Percentiles rank a stretch among this genome's conserved stretches.
Evolutionary conservation across 2,113 vertebrate genomes (phyloP).

Genomic region (Cyanistes caeruleus): DNA sequence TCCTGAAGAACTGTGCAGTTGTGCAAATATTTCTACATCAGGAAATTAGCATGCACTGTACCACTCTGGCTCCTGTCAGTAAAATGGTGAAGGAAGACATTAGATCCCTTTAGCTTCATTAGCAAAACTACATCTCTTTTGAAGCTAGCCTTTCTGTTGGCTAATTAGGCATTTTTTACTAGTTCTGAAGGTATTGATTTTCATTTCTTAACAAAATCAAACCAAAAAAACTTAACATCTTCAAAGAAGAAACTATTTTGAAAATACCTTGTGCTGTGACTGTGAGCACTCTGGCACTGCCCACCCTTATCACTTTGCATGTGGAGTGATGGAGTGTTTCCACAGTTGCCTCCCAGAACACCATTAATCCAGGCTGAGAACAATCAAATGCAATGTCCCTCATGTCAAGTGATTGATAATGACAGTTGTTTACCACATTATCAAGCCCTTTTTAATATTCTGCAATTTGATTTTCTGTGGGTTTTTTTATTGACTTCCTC

Average conservation of each 20-base stretch:
- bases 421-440: not conserved
- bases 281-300: not conserved
- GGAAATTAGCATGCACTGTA: not conserved
- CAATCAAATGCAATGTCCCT: not conserved
- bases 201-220: not conserved
- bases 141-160: not conserved
- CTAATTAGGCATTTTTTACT: not conserved
- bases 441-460: not conserved
- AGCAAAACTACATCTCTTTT: not conserved
- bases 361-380: not conserved
- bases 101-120: not conserved
- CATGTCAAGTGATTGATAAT: not conserved
- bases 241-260: not conserved
- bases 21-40: not conserved
- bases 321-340: not conserved
- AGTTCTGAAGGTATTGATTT: not conserved
- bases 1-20: not conserved
- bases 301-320: not conserved
- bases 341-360: not conserved
- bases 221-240: fast-evolving
- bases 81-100: not conserved
- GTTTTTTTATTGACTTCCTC: not conserved
- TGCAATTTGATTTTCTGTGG: not conserved
- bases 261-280: not conserved
- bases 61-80: not conserved